Percentiles rank a stretch among this genome's conserved stretches.
These are phyloP conservation scores for Paracentrotus lividus DNA, from an alignment of 53 echinoderm and acorn worm genomes.

Conservation along the genomic window DNA sequence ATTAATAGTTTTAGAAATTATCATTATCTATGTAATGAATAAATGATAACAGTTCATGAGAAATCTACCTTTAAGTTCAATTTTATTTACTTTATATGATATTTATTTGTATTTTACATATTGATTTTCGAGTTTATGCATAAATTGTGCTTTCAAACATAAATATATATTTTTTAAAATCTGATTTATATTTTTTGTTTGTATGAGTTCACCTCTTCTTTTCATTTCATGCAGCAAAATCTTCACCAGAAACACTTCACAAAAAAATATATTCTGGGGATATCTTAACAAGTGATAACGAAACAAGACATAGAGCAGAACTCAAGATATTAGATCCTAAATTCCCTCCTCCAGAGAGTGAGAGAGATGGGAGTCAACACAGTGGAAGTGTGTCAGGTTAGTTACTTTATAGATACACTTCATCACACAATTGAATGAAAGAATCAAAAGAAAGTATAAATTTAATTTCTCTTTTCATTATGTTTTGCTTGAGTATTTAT, in stretches of 20 bases:
- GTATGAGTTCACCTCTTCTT: background rate
- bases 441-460: background rate
- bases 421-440: background rate
- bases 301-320: conserved; percentile 81
- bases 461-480: background rate
- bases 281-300: conserved; percentile 77
- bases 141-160: background rate
- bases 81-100: background rate
- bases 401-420: background rate
- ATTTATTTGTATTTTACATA: background rate
- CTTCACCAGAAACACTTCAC: conserved; percentile 53
- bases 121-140: background rate
- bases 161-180: background rate
- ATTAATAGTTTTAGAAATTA: too few species aligned
- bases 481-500: background rate
- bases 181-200: background rate
- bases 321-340: conserved; percentile 89
- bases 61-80: background rate
- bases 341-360: conserved; percentile 78
- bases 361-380: conserved; percentile 83
- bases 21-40: too few species aligned
- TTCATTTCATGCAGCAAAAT: conserved; percentile 37
- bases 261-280: conserved; percentile 81
- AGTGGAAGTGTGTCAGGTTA: conserved; percentile 85
- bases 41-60: too few species aligned